Conservation (phyloP, 1,140 invertebrate genomes). For the Tetragonula clypearis region DNA sequence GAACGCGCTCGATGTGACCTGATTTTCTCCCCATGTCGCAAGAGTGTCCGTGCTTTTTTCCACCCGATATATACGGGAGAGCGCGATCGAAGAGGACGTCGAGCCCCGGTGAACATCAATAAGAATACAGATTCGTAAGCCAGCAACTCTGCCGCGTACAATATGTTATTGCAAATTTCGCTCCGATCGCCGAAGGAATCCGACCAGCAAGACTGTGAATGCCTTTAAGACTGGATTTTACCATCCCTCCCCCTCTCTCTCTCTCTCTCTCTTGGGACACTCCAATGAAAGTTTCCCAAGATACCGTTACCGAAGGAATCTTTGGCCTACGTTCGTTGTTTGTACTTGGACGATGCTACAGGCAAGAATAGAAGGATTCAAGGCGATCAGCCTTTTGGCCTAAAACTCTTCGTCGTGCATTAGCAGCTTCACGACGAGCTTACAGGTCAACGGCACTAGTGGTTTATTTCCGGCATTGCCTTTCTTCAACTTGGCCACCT, state of each 20-base stretch:
- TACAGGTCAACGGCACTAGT: conserved; percentile 76
- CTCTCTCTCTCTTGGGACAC: not conserved
- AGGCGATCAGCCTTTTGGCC: not conserved
- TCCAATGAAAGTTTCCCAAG: conserved; percentile 40
- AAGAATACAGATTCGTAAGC: not conserved
- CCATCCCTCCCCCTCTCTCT: not conserved
- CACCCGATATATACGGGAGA: too few species aligned
- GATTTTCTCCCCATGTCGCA: conserved; percentile 6
- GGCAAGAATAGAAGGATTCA: conserved; percentile 8
- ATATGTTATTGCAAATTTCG: conserved; percentile 14
- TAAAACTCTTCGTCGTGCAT: conserved; percentile 6
- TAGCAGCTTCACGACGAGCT: conserved; percentile 16
- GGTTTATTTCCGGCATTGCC: conserved; percentile 80
- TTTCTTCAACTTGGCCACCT: conserved; percentile 65
- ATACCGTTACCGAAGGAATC: conserved; percentile 40
- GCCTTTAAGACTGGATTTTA: conserved; percentile 17
- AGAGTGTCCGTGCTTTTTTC: not conserved
- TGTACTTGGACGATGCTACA: not conserved
- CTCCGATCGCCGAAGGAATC: conserved; percentile 12
- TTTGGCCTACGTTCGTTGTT: conserved; percentile 23
- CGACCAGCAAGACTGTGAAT: not conserved
- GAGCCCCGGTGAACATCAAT: too few species aligned
- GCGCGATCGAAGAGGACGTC: conserved; percentile 5
- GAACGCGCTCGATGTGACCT: conserved; percentile 25
- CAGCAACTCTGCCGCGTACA: not conserved